phyloP scores from a whole-genome alignment of 2,797 vertebrate species.

The Enteromius thamalakanensis region DNA sequence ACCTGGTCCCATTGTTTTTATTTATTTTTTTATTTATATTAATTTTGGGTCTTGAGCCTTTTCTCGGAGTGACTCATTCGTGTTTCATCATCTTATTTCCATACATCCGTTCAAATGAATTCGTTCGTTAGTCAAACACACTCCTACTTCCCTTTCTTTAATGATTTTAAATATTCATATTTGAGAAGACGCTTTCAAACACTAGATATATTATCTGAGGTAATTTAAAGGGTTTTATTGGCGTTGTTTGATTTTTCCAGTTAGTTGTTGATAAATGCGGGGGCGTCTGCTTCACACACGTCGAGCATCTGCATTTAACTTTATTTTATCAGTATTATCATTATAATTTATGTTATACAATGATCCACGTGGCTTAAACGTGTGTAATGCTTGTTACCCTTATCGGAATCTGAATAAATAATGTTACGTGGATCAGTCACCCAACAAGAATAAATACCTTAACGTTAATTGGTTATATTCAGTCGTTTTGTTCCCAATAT shows the following conservation, averaged over 20 bases:
- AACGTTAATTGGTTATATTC: neutral
- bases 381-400: neutral
- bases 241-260: neutral
- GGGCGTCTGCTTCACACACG: conserved; percentile 8
- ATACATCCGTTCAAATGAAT: neutral
- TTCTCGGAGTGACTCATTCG: neutral
- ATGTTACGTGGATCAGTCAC: neutral
- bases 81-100: conserved; percentile 20
- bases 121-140: neutral
- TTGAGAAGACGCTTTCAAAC: neutral
- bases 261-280: neutral
- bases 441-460: neutral
- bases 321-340: neutral
- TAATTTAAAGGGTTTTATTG: neutral
- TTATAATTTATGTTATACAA: neutral
- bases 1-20: neutral
- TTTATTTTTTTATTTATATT: neutral
- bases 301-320: neutral
- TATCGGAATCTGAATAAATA: neutral
- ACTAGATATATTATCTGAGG: neutral
- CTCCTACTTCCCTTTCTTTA: neutral
- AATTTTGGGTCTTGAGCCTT: too few species aligned
- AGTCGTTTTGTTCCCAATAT: neutral
- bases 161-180: neutral
- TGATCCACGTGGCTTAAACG: neutral